Conservation (phyloP, 1,140 invertebrate species). For the Danaus plexippus region DNA sequence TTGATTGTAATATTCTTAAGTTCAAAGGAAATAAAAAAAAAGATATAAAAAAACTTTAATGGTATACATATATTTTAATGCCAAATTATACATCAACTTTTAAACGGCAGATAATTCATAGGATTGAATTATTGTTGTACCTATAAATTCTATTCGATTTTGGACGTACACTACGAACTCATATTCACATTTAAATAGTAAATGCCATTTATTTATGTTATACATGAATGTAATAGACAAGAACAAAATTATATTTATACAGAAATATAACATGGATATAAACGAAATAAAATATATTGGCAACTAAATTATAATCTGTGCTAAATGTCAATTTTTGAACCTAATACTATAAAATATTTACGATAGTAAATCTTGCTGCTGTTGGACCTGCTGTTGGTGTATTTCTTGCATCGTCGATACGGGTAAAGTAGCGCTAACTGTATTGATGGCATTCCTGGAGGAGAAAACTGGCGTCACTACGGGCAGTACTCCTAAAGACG, state of each 20-base stretch:
- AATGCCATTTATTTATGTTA: constrained; percentile 18
- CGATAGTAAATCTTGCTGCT: constrained; percentile 60
- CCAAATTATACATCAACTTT: constrained; percentile 15
- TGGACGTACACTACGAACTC: constrained; percentile 3
- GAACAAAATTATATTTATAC: constrained; percentile 8
- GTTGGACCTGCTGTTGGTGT: constrained; percentile 56
- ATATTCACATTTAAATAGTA: constrained; percentile 16
- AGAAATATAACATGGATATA: too few species aligned
- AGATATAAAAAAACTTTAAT: constrained; percentile 10
- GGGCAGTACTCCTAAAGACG: constrained; percentile 51
- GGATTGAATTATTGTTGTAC: constrained; percentile 7
- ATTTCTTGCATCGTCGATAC: constrained; percentile 67
- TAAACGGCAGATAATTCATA: constrained; percentile 13
- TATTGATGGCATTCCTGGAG: constrained; percentile 88
- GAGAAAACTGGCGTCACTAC: constrained; percentile 78
- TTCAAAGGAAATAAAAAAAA: not conserved
- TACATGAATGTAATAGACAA: constrained; percentile 11
- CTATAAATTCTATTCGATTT: constrained; percentile 7
- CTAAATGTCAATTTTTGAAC: constrained; percentile 10
- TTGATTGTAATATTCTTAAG: too few species aligned
- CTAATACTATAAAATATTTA: constrained; percentile 31
- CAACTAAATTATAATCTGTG: constrained; percentile 10
- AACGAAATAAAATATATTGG: constrained; percentile 2
- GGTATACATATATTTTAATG: constrained; percentile 17
- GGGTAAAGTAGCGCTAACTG: constrained; percentile 82